phyloP scores from a whole-genome alignment of 2,113 vertebrate genomes.

The Lepisosteus oculatus region DNA sequence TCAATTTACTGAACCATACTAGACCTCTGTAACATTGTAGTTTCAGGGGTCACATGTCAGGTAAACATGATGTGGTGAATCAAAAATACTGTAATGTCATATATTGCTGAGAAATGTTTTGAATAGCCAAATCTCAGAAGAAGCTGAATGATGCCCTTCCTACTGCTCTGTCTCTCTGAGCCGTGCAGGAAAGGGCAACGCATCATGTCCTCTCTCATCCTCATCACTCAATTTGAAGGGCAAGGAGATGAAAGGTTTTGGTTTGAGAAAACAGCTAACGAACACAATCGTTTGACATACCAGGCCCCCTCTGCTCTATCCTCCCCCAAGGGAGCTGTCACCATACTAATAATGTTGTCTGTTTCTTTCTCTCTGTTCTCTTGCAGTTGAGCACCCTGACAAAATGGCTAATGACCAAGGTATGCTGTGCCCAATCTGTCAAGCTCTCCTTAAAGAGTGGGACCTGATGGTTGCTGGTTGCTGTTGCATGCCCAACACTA shows the following conservation, averaged over 20 bases:
- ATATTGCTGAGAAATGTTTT: no score
- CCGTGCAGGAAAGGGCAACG: not conserved
- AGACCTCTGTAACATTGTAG: no score
- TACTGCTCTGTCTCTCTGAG: not conserved
- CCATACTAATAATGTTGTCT: constrained; percentile 48
- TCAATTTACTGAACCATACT: no score
- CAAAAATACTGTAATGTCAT: no score
- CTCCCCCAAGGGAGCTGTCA: constrained; percentile 20
- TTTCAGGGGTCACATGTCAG: no score
- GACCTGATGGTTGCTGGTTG: not conserved
- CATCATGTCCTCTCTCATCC: constrained; percentile 10
- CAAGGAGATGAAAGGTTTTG: not conserved
- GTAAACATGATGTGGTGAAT: no score
- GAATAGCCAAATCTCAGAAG: no score
- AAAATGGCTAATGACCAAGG: constrained; percentile 98
- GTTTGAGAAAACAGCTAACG: constrained; percentile 12
- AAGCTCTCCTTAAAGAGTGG: constrained; percentile 5
- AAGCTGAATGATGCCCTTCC: not conserved
- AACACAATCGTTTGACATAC: constrained; percentile 18
- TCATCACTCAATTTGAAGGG: not conserved
- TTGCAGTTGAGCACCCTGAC: constrained; percentile 87
- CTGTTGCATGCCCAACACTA: constrained; percentile 12
- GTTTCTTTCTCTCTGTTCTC: constrained; percentile 31
- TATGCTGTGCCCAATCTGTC: constrained; percentile 48
- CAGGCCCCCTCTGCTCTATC: constrained; percentile 8